Conservation (phyloP, 2,888 invertebrate species). For the Tanaodytes sp. region DNA sequence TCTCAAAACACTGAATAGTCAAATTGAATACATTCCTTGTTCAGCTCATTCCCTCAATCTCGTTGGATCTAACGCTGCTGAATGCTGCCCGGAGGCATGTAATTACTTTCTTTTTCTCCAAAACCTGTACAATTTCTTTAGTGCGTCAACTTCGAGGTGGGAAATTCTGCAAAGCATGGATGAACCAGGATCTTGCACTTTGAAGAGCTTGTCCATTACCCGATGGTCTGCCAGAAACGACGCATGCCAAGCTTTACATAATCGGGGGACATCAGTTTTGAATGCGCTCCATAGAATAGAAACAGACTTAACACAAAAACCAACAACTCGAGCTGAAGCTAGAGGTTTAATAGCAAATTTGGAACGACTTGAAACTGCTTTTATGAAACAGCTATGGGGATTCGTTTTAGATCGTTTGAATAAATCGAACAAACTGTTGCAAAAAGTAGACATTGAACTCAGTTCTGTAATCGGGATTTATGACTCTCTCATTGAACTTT, state of each 20-base stretch:
- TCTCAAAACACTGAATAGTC: slow-evolving; percentile 56
- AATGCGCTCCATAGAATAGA: slow-evolving; percentile 16
- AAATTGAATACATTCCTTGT: slow-evolving; percentile 56
- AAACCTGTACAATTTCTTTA: slow-evolving; percentile 55
- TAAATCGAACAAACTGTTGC: slow-evolving; percentile 14
- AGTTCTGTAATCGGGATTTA: slow-evolving; percentile 23
- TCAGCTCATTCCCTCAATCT: slow-evolving; percentile 59
- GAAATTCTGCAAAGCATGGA: too few relatives aligned
- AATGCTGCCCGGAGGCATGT: slow-evolving; percentile 55
- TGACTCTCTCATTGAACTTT: slow-evolving; percentile 16
- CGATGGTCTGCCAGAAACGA: slow-evolving; percentile 34
- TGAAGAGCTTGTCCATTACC: slow-evolving; percentile 25
- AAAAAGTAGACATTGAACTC: slow-evolving; percentile 16
- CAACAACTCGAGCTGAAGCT: slow-evolving; percentile 9
- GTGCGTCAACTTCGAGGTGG: slow-evolving; percentile 33
- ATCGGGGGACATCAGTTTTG: slow-evolving; percentile 11
- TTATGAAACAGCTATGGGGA: slow-evolving; percentile 18
- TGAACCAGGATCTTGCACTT: too few relatives aligned
- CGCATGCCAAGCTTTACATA: slow-evolving; percentile 19
- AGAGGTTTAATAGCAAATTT: slow-evolving; percentile 11
- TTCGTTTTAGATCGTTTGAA: slow-evolving; percentile 25
- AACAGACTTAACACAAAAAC: slow-evolving; percentile 17
- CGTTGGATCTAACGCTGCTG: slow-evolving; percentile 54
- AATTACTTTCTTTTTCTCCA: slow-evolving; percentile 51
- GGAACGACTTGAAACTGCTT: slow-evolving; percentile 18